phyloP scores from a whole-genome alignment of 2,888 invertebrate species.

The Chrysotoxum bicinctum region DNA sequence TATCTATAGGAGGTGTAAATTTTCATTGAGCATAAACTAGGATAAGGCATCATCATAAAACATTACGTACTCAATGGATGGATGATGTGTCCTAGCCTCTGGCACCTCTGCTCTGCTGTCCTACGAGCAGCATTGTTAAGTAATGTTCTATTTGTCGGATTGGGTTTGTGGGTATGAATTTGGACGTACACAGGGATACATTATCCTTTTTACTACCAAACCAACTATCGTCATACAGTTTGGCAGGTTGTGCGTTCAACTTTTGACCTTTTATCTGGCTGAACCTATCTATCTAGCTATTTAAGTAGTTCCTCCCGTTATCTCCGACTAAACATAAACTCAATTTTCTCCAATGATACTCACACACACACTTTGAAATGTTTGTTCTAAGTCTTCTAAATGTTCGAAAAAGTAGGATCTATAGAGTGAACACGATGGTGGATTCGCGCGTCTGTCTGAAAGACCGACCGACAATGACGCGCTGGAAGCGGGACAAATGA shows the following conservation, averaged over 20 bases:
- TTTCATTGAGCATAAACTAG: conserved; percentile 59
- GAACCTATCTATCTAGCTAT: conserved; percentile 12
- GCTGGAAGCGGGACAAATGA: background rate
- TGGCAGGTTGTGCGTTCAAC: conserved; percentile 50
- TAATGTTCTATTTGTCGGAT: background rate
- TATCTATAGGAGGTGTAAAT: conserved; percentile 71
- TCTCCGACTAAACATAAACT: conserved; percentile 58
- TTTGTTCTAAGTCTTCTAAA: conserved; percentile 29
- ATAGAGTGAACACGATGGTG: background rate
- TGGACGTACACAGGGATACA: background rate
- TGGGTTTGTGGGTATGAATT: background rate
- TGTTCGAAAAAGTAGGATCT: conserved; percentile 10
- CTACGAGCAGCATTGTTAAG: conserved; percentile 1
- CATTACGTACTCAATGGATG: conserved; percentile 25
- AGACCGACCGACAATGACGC: background rate
- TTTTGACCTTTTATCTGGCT: conserved; percentile 58
- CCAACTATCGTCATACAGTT: conserved; percentile 41
- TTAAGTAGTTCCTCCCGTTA: conserved; percentile 44
- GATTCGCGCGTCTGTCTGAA: background rate
- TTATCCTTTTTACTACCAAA: conserved; percentile 42
- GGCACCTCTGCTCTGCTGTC: background rate
- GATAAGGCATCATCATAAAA: conserved; percentile 65
- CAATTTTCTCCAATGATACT: conserved; percentile 42
- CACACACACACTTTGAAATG: conserved; percentile 9
- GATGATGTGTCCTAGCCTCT: conserved; percentile 10